Conservation (phyloP, 1,140 invertebrate species). For the Drosophila takahashii region DNA sequence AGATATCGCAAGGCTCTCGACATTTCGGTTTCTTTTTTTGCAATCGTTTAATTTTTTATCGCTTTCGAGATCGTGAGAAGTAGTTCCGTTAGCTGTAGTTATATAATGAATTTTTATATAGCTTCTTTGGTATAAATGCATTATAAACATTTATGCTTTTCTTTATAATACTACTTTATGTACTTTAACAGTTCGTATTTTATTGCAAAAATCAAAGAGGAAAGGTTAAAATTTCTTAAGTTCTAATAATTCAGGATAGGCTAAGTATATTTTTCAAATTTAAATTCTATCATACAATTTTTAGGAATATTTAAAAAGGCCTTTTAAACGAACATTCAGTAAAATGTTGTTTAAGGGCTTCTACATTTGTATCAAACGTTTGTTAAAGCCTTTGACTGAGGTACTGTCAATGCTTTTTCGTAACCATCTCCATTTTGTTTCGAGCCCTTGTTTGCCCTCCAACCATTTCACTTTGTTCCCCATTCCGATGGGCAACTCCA, state of each 20-base stretch:
- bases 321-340: too few relatives aligned
- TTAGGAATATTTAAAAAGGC: too few relatives aligned
- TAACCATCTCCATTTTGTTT: constrained; percentile 45
- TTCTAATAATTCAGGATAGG: too few relatives aligned
- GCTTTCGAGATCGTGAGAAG: constrained; percentile 67
- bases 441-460: constrained; percentile 33
- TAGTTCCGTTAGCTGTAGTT: constrained; percentile 22
- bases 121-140: too few relatives aligned
- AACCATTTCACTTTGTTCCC: constrained; percentile 15
- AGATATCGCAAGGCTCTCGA: constrained; percentile 45
- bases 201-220: too few relatives aligned
- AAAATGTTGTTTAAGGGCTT: background rate
- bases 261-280: too few relatives aligned
- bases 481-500: background rate
- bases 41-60: constrained; percentile 67
- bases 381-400: constrained; percentile 5
- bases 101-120: background rate
- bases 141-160: too few relatives aligned
- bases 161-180: too few relatives aligned
- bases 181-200: too few relatives aligned
- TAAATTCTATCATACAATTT: too few relatives aligned
- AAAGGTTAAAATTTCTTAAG: too few relatives aligned
- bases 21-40: constrained; percentile 51
- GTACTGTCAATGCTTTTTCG: background rate
- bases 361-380: too few relatives aligned